phyloP scores from a whole-genome alignment of 2,888 invertebrate genomes.

The Trilocha varians region DNA sequence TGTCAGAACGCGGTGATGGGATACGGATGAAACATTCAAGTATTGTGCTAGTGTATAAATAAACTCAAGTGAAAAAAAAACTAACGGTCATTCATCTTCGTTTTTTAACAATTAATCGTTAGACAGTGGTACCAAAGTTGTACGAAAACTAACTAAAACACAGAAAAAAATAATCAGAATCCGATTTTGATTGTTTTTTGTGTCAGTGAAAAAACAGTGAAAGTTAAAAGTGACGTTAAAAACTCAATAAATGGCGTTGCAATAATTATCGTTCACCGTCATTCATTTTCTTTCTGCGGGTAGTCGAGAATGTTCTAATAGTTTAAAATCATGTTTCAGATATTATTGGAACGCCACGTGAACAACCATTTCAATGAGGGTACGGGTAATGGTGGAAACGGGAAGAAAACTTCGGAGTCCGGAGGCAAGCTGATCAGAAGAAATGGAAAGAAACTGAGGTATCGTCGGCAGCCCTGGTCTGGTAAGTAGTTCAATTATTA shows the following conservation, averaged over 20 bases:
- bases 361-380: slow-evolving; percentile 90
- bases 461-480: slow-evolving; percentile 90
- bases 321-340: slow-evolving; percentile 61
- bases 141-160: not conserved
- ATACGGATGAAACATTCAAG: not conserved
- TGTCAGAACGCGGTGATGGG: not conserved
- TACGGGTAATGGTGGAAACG: slow-evolving; percentile 68
- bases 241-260: not conserved
- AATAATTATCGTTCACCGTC: not conserved
- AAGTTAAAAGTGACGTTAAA: not conserved
- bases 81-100: not conserved
- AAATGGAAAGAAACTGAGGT: slow-evolving; percentile 91
- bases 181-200: not conserved
- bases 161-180: not conserved
- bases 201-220: not conserved
- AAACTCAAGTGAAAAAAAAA: not conserved
- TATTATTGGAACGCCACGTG: slow-evolving; percentile 91
- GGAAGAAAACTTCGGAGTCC: slow-evolving; percentile 82
- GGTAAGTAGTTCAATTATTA: slow-evolving; percentile 70
- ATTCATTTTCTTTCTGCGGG: not conserved
- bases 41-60: not conserved
- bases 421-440: slow-evolving; percentile 84
- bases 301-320: not conserved
- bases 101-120: not conserved
- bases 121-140: not conserved